phyloP scores from a whole-genome alignment of 2,797 vertebrate species.

The Lepilemur ruficaudatus region DNA sequence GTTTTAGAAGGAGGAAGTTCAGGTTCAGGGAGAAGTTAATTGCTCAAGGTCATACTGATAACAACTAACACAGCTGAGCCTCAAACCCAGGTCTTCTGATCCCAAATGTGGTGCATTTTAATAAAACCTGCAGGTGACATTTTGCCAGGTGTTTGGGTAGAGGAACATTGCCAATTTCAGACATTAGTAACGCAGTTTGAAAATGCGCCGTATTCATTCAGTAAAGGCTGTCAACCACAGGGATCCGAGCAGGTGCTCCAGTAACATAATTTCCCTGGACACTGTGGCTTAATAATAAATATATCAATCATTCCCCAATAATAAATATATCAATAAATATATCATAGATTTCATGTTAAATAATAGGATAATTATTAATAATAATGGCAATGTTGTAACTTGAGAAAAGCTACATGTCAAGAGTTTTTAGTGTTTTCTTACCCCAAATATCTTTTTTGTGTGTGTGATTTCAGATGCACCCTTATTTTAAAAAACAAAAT shows the following conservation, averaged over 20 bases:
- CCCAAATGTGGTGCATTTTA: background rate
- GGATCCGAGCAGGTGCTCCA: background rate
- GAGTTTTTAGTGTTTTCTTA: background rate
- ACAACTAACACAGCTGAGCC: background rate
- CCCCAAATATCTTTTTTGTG: background rate
- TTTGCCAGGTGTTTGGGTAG: background rate
- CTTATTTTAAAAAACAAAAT: background rate
- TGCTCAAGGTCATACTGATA: background rate
- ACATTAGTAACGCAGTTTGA: background rate
- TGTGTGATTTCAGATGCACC: background rate
- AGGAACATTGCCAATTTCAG: background rate
- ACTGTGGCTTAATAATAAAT: background rate
- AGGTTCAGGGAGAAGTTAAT: background rate
- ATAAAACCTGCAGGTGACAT: background rate
- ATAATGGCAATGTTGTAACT: background rate
- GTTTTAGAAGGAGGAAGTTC: conserved; percentile 11
- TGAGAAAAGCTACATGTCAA: background rate
- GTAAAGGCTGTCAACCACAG: fast-evolving
- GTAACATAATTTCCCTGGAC: background rate
- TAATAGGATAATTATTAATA: background rate
- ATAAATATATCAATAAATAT: background rate
- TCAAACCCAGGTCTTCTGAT: background rate
- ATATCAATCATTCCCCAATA: background rate
- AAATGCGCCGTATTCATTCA: background rate
- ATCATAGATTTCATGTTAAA: background rate